These are phyloP conservation scores for Entomobrya multifasciata DNA, from an alignment of 2,888 invertebrate species.

Conservation along the genomic window DNA sequence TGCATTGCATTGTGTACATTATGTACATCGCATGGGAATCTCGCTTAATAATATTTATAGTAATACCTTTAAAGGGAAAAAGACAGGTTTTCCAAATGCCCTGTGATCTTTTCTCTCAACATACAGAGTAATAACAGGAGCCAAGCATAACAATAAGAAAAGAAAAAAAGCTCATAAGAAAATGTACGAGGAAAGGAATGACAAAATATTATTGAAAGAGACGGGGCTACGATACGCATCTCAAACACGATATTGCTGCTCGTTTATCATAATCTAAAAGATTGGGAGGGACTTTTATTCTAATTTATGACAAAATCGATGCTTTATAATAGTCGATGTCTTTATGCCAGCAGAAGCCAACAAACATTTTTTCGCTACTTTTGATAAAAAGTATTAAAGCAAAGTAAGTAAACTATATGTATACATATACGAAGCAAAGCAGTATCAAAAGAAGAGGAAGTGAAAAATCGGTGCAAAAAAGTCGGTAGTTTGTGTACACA, in stretches of 20 bases:
- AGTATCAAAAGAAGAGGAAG: not conserved
- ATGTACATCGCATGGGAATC: not conserved
- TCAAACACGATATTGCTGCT: conserved; percentile 72
- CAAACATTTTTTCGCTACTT: conserved; percentile 32
- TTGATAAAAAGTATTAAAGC: not conserved
- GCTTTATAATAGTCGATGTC: conserved; percentile 39
- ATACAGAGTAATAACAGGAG: not conserved
- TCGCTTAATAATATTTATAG: not conserved
- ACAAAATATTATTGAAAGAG: conserved; percentile 73
- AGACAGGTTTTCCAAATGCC: conserved; percentile 21
- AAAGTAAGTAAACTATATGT: too few relatives aligned
- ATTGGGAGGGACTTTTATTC: conserved; percentile 74
- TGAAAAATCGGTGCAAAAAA: conserved; percentile 60
- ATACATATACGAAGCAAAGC: too few relatives aligned
- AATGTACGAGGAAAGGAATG: conserved; percentile 60
- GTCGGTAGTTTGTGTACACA: conserved; percentile 35
- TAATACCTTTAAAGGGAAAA: not conserved
- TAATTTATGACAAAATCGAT: conserved; percentile 75
- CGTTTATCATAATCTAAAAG: conserved; percentile 75
- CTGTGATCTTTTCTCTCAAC: conserved; percentile 11
- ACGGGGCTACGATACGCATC: conserved; percentile 70
- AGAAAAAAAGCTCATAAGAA: conserved; percentile 12
- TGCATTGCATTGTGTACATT: conserved; percentile 15
- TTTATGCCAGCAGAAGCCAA: conserved; percentile 40
- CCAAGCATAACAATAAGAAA: not conserved